A percentile compares a stretch with the other conserved stretches of the same genome.
phyloP scores from a whole-genome alignment of 2,797 vertebrate genomes.

The Hirundo rustica region DNA sequence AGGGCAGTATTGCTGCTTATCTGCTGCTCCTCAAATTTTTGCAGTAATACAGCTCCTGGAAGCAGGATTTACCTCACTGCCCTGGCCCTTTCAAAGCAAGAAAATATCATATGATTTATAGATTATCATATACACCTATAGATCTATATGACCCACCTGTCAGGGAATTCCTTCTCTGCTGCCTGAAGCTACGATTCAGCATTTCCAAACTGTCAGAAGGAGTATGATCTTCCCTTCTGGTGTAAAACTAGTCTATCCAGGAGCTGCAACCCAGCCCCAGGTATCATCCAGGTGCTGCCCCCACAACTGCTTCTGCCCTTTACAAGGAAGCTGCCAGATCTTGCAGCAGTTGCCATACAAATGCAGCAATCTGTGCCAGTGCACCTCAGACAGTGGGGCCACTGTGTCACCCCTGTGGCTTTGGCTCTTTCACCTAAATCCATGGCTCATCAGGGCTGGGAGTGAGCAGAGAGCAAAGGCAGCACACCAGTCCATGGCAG shows the following conservation, averaged over 20 bases:
- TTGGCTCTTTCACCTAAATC: neutral
- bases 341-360: neutral
- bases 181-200: neutral
- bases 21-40: neutral
- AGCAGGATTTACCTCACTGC: neutral
- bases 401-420: neutral
- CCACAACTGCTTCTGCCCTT: neutral
- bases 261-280: neutral
- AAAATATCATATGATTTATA: neutral
- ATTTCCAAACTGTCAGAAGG: neutral
- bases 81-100: neutral
- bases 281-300: neutral
- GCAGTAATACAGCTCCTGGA: neutral
- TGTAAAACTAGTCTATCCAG: neutral
- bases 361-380: neutral
- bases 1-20: neutral
- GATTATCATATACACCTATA: too few species aligned
- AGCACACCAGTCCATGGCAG: neutral
- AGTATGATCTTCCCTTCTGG: neutral
- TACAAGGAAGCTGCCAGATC: neutral
- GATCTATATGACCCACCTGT: neutral
- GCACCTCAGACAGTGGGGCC: neutral
- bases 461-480: fast-evolving
- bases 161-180: neutral
- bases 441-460: neutral